A percentile compares a stretch with the other conserved stretches of the same genome.
These are phyloP conservation scores for Heliconius himera DNA, from an alignment of 1,140 invertebrate genomes.

Conservation along the genomic window DNA sequence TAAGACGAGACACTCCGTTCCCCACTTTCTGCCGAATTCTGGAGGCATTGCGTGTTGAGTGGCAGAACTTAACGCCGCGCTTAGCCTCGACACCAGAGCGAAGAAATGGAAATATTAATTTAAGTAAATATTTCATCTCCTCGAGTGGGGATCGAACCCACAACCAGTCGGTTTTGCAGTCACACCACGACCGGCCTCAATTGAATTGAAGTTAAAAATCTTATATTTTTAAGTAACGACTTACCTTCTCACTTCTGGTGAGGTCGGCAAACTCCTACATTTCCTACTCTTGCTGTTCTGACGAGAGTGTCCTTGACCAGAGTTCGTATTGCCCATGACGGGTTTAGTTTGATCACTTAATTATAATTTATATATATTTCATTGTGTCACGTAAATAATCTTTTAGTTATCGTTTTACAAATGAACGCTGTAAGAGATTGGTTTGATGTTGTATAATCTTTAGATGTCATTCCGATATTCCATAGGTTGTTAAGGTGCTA, in stretches of 20 bases:
- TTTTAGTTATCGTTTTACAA: not conserved
- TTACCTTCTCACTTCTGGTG: constrained; percentile 79
- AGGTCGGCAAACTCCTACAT: constrained; percentile 77
- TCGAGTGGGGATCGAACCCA: no score
- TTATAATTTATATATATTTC: not conserved
- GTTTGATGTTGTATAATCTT: not conserved
- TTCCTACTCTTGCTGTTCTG: constrained; percentile 72
- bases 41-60: no score
- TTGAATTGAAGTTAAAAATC: not conserved
- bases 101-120: no score
- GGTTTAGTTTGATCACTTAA: not conserved
- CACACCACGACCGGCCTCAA: no score
- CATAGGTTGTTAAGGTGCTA: not conserved
- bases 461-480: not conserved
- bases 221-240: not conserved
- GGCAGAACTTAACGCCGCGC: no score
- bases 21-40: no score
- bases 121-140: no score
- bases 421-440: not conserved
- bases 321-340: constrained; percentile 76
- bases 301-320: constrained; percentile 62
- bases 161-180: no score
- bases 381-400: not conserved
- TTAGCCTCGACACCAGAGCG: no score
- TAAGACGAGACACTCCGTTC: no score